phyloP scores from a whole-genome alignment of 2,113 vertebrate genomes.

The Hemicordylus capensis region DNA sequence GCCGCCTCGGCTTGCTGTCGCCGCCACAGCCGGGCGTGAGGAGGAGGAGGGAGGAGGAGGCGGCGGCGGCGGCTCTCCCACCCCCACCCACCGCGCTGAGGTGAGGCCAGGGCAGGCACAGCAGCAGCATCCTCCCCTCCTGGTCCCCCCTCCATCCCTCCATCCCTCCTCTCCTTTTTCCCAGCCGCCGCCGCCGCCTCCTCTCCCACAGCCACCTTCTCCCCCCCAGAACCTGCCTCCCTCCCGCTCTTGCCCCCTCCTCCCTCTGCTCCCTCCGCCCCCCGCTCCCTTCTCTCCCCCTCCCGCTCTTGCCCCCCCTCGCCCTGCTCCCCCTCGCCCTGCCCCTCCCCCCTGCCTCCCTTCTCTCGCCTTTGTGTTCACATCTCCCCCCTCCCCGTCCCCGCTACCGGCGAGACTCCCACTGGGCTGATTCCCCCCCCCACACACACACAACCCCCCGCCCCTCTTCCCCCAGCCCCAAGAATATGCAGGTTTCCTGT shows the following conservation, averaged over 20 bases:
- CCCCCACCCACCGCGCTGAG: conserved; percentile 57
- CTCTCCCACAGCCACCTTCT: conserved; percentile 20
- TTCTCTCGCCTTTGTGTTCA: background rate
- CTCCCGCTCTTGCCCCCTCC: conserved; percentile 39
- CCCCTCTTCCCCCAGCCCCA: too few relatives aligned
- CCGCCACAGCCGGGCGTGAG: conserved; percentile 34
- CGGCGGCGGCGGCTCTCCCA: conserved; percentile 16
- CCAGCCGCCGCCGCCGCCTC: background rate
- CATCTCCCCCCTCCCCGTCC: too few relatives aligned
- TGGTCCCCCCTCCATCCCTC: background rate
- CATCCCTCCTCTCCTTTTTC: conserved; percentile 5
- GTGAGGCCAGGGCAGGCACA: conserved; percentile 66
- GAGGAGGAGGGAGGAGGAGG: conserved; percentile 55
- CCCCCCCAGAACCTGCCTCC: conserved; percentile 27
- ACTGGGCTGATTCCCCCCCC: background rate
- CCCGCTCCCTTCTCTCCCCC: conserved; percentile 43
- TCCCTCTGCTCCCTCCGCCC: conserved; percentile 25
- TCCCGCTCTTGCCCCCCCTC: conserved; percentile 62
- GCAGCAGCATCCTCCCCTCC: conserved; percentile 59
- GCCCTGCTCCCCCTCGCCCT: conserved; percentile 46
- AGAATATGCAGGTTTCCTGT: background rate
- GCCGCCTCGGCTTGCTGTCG: conserved; percentile 22
- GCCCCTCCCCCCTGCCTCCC: conserved; percentile 18
- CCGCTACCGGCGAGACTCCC: background rate
- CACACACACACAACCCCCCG: too few relatives aligned